A percentile compares a stretch with the other conserved stretches of the same genome.
Conservation (phyloP, 2,797 vertebrate genomes). For the Rhinoraja longicauda region DNA sequence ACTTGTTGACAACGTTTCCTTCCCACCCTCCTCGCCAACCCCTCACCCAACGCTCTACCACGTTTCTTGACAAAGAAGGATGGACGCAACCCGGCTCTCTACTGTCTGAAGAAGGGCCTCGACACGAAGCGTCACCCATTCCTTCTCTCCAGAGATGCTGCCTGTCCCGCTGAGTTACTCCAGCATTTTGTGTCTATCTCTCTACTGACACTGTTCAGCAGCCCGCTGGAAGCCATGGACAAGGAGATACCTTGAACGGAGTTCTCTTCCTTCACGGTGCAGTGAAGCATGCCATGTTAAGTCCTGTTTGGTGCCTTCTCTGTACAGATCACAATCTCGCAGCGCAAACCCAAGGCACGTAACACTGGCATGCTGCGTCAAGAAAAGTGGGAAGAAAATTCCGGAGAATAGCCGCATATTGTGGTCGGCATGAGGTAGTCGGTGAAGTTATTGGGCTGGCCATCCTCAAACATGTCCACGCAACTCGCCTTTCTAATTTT, state of each 20-base stretch:
- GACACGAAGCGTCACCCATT: no score
- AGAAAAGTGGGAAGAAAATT: not conserved
- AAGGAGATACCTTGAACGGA: not conserved
- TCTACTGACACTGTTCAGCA: not conserved
- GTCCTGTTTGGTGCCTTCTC: not conserved
- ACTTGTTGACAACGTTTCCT: not conserved
- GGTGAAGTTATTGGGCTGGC: not conserved
- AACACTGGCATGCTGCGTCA: not conserved
- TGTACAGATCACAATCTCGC: not conserved
- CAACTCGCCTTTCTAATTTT: not conserved
- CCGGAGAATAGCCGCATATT: not conserved
- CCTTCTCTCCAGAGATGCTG: no score
- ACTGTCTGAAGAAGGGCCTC: no score
- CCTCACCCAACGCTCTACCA: no score
- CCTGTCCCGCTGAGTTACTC: no score
- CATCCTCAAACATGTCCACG: not conserved
- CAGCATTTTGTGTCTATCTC: no score
- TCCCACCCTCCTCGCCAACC: no score
- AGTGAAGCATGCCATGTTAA: not conserved
- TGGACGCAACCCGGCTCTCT: not conserved
- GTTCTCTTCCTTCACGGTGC: not conserved
- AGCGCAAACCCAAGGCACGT: not conserved
- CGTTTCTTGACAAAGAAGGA: not conserved
- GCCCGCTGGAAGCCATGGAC: not conserved
- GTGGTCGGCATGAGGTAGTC: not conserved